phyloP scores from a whole-genome alignment of 2,797 vertebrate species.

The Lagodon rhomboides region DNA sequence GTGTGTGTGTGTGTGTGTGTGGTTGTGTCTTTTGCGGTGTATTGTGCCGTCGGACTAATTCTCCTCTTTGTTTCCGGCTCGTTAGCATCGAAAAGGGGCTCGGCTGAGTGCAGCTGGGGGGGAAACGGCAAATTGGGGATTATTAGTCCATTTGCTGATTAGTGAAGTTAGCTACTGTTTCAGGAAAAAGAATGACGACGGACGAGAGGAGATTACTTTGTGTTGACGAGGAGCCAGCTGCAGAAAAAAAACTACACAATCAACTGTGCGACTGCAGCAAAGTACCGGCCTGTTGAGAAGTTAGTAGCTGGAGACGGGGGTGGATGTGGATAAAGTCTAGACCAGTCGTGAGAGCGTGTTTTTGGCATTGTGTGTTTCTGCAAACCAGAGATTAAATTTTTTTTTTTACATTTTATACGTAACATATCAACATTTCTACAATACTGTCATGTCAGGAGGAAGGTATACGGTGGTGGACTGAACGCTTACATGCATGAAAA shows the following conservation, averaged over 20 bases:
- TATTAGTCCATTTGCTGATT: slow-evolving; percentile 62
- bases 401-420: too few species aligned
- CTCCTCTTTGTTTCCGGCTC: slow-evolving; percentile 36
- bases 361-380: too few species aligned
- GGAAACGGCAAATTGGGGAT: slow-evolving; percentile 31
- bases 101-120: slow-evolving; percentile 14
- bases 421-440: too few species aligned
- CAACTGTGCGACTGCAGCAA: background rate
- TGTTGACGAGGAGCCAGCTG: background rate
- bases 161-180: slow-evolving; percentile 37
- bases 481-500: too few species aligned
- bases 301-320: background rate
- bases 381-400: too few species aligned
- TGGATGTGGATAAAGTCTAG: too few species aligned
- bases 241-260: background rate
- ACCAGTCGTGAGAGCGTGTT: too few species aligned
- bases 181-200: background rate
- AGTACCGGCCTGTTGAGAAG: background rate
- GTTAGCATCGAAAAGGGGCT: slow-evolving; percentile 53
- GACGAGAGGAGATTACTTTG: slow-evolving; percentile 26
- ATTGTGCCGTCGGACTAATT: slow-evolving; percentile 34
- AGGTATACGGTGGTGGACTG: too few species aligned
- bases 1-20: background rate
- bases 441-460: too few species aligned
- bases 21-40: slow-evolving; percentile 4